A percentile compares a stretch with the other conserved stretches of the same genome.
phyloP scores from a whole-genome alignment of 2,888 invertebrate genomes.

The Galerucella nymphaeae region DNA sequence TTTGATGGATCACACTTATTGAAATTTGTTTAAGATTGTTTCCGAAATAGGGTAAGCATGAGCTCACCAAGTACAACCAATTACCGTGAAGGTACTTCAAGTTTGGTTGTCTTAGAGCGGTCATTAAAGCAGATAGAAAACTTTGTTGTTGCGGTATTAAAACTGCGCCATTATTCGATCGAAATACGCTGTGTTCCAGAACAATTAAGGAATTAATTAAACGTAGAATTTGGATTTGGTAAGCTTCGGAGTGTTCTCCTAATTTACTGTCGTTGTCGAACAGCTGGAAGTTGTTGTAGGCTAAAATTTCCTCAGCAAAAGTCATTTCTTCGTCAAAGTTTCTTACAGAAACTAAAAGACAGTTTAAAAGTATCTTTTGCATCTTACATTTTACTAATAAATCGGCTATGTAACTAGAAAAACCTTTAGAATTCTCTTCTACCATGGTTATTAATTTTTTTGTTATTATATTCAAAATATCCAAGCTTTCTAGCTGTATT shows the following conservation, averaged over 20 bases:
- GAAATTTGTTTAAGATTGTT: conserved; percentile 81
- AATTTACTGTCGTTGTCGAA: conserved; percentile 70
- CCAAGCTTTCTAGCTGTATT: conserved; percentile 81
- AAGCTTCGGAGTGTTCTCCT: conserved; percentile 74
- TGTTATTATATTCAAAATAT: conserved; percentile 78
- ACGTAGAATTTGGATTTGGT: conserved; percentile 75
- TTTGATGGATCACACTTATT: conserved; percentile 81
- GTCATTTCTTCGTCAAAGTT: conserved; percentile 70
- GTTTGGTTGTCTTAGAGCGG: conserved; percentile 78
- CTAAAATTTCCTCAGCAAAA: conserved; percentile 79
- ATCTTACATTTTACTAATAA: conserved; percentile 81
- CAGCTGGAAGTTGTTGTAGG: conserved; percentile 76
- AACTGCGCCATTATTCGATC: conserved; percentile 63
- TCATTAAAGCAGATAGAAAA: conserved; percentile 82
- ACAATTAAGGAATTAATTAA: conserved; percentile 79
- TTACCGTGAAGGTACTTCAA: conserved; percentile 81
- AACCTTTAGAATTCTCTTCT: conserved; percentile 79
- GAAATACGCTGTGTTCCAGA: conserved; percentile 77
- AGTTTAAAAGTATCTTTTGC: conserved; percentile 85
- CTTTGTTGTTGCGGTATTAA: conserved; percentile 83
- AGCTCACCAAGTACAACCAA: conserved; percentile 85
- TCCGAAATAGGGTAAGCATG: conserved; percentile 83
- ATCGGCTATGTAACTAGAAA: conserved; percentile 82
- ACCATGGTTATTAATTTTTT: conserved; percentile 79
- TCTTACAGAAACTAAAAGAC: conserved; percentile 80